Evolutionary conservation across 2,797 vertebrate genomes (phyloP).

Genomic region (Sparidentex hasta): DNA sequence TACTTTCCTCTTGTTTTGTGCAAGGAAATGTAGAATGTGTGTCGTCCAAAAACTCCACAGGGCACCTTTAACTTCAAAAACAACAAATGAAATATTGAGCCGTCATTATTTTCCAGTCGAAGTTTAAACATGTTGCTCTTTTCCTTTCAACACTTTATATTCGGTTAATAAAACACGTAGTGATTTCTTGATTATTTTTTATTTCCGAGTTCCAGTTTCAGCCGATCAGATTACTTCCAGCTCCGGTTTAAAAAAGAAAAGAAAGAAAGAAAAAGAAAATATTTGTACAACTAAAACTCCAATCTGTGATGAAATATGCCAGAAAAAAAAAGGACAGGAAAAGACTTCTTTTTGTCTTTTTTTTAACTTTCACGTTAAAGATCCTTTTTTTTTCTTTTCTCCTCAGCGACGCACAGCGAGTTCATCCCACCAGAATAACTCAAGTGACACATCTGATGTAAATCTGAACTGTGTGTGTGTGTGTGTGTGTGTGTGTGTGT

Average conservation of each 20-base stretch:
- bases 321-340: conserved; percentile 1
- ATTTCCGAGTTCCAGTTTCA: neutral
- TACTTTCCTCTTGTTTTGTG: too few species aligned
- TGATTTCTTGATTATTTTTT: too few species aligned
- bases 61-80: too few species aligned
- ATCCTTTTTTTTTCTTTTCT: neutral
- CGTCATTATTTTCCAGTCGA: too few species aligned
- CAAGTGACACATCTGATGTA: conserved; percentile 51
- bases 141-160: too few species aligned
- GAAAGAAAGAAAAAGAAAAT: too few species aligned
- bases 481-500: conserved; percentile 20
- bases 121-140: too few species aligned
- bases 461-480: conserved; percentile 30
- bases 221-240: conserved; percentile 12
- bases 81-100: too few species aligned
- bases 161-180: too few species aligned
- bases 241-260: conserved; percentile 32
- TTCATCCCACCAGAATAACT: conserved; percentile 37
- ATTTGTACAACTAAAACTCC: conserved; percentile 42
- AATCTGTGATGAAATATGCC: conserved; percentile 46
- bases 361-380: neutral
- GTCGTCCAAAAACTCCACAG: too few species aligned
- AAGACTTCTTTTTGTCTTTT: neutral
- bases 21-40: too few species aligned
- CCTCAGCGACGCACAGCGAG: neutral